Percentiles rank a stretch among this genome's conserved stretches.
phyloP scores from a whole-genome alignment of 1,140 invertebrate species.

The Hyposmocoma kahamanoa region DNA sequence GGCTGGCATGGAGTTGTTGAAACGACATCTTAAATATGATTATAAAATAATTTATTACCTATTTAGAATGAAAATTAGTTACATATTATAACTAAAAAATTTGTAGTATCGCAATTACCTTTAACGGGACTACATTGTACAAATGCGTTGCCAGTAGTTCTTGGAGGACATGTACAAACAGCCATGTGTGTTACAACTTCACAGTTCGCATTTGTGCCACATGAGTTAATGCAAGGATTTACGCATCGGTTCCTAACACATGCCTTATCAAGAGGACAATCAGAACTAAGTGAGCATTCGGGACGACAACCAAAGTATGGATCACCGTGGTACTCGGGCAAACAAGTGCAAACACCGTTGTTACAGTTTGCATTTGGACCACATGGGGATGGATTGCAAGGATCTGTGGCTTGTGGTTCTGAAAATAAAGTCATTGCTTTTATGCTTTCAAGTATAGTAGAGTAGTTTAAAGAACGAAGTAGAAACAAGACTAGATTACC shows the following conservation, averaged over 20 bases:
- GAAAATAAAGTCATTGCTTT: slow-evolving; percentile 23
- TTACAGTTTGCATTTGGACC: slow-evolving; percentile 85
- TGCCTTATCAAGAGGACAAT: slow-evolving; percentile 81
- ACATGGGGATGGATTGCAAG: slow-evolving; percentile 77
- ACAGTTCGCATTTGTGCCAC: slow-evolving; percentile 83
- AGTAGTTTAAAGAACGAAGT: neutral
- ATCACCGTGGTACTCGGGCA: slow-evolving; percentile 82
- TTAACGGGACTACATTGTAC: slow-evolving; percentile 75
- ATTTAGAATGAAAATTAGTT: slow-evolving; percentile 6
- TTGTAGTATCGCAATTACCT: slow-evolving; percentile 56
- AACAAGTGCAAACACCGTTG: slow-evolving; percentile 85
- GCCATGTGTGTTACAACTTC: slow-evolving; percentile 84
- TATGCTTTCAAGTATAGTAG: neutral
- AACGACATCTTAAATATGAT: slow-evolving; percentile 43
- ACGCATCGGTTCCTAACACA: slow-evolving; percentile 82
- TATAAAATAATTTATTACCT: slow-evolving; percentile 10
- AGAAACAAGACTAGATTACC: slow-evolving; percentile 55
- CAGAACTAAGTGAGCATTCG: slow-evolving; percentile 82
- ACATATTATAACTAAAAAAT: neutral
- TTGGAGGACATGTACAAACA: slow-evolving; percentile 80
- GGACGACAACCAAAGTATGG: slow-evolving; percentile 79
- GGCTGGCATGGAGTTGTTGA: slow-evolving; percentile 73
- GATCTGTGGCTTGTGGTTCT: slow-evolving; percentile 66
- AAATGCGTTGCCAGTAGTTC: slow-evolving; percentile 82
- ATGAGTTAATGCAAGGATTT: slow-evolving; percentile 81